Percentiles rank a stretch among this genome's conserved stretches.
Conservation (phyloP, 2,797 vertebrate species). For the Sphenodon punctatus region DNA sequence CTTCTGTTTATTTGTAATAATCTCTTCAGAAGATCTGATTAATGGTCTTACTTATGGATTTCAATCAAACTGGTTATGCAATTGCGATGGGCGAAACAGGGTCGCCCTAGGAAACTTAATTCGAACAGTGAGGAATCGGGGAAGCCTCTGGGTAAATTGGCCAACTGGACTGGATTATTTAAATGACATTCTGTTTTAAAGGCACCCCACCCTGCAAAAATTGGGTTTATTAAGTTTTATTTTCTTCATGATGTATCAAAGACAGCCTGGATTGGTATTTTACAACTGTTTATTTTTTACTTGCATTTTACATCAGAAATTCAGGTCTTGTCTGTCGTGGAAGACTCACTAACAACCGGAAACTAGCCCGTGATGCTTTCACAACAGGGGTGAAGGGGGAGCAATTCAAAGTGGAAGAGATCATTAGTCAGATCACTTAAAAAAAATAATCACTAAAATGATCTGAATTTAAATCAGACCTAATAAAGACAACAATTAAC, state of each 20-base stretch:
- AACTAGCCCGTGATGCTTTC: no score
- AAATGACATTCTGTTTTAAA: not conserved
- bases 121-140: not conserved
- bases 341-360: no score
- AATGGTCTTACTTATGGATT: not conserved
- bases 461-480: no score
- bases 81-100: not conserved
- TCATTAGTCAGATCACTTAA: no score
- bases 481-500: no score
- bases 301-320: not conserved
- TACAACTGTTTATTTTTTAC: not conserved
- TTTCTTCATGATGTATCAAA: not conserved
- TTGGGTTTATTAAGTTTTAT: not conserved
- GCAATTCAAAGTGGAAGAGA: no score
- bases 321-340: not conserved
- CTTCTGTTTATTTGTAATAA: not conserved
- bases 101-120: not conserved
- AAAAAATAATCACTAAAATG: no score
- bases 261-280: not conserved
- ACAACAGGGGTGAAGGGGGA: no score
- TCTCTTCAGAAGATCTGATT: conserved; percentile 11
- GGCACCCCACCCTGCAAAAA: not conserved
- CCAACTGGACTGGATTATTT: not conserved
- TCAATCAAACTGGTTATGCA: not conserved
- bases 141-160: not conserved